Evolutionary conservation across 2,113 vertebrate genomes (phyloP).

Genomic region (Lontra canadensis): DNA sequence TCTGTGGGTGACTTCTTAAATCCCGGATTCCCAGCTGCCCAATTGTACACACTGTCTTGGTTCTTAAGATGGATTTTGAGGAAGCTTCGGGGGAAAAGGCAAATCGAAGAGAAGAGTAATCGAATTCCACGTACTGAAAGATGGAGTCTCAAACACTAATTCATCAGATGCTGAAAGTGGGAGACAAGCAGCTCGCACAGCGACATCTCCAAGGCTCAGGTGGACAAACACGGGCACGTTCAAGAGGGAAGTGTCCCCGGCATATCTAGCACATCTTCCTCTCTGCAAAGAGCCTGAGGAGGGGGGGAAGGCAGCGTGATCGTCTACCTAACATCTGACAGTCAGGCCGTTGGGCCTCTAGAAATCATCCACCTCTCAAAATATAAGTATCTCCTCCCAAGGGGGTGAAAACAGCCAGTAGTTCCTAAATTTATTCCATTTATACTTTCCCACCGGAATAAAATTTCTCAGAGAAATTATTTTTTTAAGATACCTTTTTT

Average conservation of each 20-base stretch:
- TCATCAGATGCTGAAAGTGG: constrained; percentile 60
- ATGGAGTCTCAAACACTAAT: constrained; percentile 68
- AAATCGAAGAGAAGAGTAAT: constrained; percentile 69
- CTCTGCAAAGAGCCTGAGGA: not conserved
- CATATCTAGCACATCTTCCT: not conserved
- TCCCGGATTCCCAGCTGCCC: constrained; percentile 77
- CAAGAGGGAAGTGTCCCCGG: constrained; percentile 28
- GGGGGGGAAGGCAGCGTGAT: not conserved
- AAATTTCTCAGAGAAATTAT: constrained; percentile 65
- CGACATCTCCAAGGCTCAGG: not conserved
- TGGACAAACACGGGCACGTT: constrained; percentile 40
- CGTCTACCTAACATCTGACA: not conserved
- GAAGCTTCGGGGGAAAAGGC: constrained; percentile 54
- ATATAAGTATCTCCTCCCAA: not conserved
- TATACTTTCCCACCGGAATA: constrained; percentile 65
- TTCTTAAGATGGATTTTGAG: constrained; percentile 64
- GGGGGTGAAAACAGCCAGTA: not conserved
- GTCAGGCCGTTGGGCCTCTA: not conserved
- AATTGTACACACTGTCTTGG: constrained; percentile 67
- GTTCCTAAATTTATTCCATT: constrained; percentile 29
- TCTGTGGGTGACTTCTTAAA: constrained; percentile 83
- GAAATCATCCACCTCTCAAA: not conserved
- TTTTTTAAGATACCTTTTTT: not conserved
- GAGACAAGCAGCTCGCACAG: constrained; percentile 9
- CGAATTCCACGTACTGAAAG: constrained; percentile 57